Evolutionary conservation across 1,140 invertebrate species (phyloP).

Genomic region (Druon quercuslanigerum): DNA sequence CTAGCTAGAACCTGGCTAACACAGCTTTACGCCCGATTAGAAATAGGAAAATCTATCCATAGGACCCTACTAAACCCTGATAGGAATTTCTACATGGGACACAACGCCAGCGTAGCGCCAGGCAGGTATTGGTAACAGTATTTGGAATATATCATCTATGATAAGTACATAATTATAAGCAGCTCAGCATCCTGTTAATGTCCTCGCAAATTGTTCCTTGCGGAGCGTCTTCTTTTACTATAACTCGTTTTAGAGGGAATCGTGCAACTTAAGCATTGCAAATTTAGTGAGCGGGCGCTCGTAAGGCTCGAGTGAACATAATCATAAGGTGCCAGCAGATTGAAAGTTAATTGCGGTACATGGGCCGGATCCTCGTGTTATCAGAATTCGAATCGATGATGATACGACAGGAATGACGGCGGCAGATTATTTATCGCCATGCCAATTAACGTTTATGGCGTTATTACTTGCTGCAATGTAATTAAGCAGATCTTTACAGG

Average conservation of each 20-base stretch:
- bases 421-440: conserved; percentile 36
- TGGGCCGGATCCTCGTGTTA: background rate
- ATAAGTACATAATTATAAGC: background rate
- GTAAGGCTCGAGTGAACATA: conserved; percentile 5
- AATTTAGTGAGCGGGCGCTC: conserved; percentile 3
- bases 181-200: conserved; percentile 13
- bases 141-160: background rate
- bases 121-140: background rate
- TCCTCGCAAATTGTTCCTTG: background rate
- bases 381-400: conserved; percentile 20
- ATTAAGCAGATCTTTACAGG: conserved; percentile 13
- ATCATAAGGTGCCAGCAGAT: conserved; percentile 38
- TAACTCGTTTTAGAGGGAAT: background rate
- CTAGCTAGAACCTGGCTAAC: too few relatives aligned
- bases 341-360: conserved; percentile 33
- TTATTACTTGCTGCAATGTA: conserved; percentile 11
- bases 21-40: too few relatives aligned
- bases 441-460: conserved; percentile 42
- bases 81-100: too few relatives aligned
- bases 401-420: conserved; percentile 33
- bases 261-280: background rate
- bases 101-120: too few relatives aligned
- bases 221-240: background rate
- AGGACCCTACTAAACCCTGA: too few relatives aligned
- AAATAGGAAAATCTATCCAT: too few relatives aligned